Evolutionary conservation across 2,888 invertebrate genomes (phyloP), one percentile per base, ranked within the genome.

Genomic region (Trilocha varians): DNA sequence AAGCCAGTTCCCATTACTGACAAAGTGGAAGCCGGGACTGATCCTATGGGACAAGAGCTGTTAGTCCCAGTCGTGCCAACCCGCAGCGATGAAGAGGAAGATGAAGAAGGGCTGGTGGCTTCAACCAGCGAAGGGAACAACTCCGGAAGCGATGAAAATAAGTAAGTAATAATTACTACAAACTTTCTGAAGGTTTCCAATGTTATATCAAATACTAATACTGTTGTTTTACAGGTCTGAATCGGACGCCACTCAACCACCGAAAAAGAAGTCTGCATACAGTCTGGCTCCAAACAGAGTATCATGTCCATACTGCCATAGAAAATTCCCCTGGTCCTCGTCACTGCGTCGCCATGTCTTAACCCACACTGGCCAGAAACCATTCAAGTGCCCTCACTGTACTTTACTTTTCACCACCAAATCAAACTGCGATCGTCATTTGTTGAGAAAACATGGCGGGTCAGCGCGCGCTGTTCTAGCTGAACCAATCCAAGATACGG

Each of bases 281-380:
- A 97, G 97, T 38, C 88, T 96, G 63, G 97, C 97, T 0, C 97
- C 98, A 0, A 97, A 98, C 72, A 90, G 97, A 16, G 96, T 98
- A 1, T 92, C 93, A 38, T 98, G 98, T 60, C 96, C 96, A 0
- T 97, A 95, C 65, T 98, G 98, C 75, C 91, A 93, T 57, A 89
- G 98, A 34, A 95, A 96, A 68, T 98, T 98, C 76, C 98, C 98
- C 0, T 98, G 98, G 98, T 94, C 95, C 0, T 97, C 97, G 17
- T 98, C 97, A 0, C 87, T 98, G 16, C 91, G 97, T n/a, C 90
- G 98, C 8, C 98, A 98, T 72, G 94, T 98, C 32, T 82, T 96
- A 5, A 98, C 98, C 0, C 98, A 98, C 71, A 98, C 98, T 0
- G 97, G 94, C 2, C 97, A 98, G 68, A 98, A 98, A 66, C 98